Evolutionary conservation across 2,888 invertebrate species (phyloP).

Genomic region (Cyaniris semiargus): DNA sequence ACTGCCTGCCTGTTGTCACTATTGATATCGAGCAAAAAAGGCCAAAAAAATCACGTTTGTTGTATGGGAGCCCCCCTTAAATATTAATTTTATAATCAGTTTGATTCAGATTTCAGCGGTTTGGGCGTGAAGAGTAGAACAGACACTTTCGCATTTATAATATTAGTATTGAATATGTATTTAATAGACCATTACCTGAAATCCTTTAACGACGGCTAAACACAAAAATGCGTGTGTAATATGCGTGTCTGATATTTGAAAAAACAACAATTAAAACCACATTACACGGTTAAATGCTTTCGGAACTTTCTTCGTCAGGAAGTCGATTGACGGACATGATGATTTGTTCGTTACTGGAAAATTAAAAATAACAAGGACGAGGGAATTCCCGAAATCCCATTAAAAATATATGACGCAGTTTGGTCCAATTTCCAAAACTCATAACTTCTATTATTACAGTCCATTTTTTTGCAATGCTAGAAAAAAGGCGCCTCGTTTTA

Average conservation of each 20-base stretch:
- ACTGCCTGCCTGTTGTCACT: too few relatives aligned
- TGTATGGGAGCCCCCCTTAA: too few relatives aligned
- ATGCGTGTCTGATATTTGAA: conserved; percentile 14
- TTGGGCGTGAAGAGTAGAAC: too few relatives aligned
- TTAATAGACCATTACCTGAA: neutral
- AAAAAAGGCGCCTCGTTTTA: too few relatives aligned
- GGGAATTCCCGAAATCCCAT: neutral
- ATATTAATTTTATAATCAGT: too few relatives aligned
- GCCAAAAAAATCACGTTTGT: too few relatives aligned
- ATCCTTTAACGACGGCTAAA: neutral
- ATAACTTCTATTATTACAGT: neutral
- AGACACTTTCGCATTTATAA: too few relatives aligned
- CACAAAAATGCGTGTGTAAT: conserved; percentile 16
- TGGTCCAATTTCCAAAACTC: neutral
- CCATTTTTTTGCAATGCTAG: too few relatives aligned
- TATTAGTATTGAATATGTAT: too few relatives aligned
- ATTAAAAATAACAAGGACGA: neutral
- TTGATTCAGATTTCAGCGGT: too few relatives aligned
- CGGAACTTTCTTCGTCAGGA: conserved; percentile 19
- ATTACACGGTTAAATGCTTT: neutral
- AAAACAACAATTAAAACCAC: conserved; percentile 13
- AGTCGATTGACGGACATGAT: neutral
- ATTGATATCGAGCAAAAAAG: too few relatives aligned
- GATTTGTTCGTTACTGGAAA: neutral
- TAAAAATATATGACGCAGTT: neutral